Evolutionary conservation across 2,797 vertebrate species (phyloP), one percentile per base, ranked within the genome.

Genomic region (Corythornis leucogaster): DNA sequence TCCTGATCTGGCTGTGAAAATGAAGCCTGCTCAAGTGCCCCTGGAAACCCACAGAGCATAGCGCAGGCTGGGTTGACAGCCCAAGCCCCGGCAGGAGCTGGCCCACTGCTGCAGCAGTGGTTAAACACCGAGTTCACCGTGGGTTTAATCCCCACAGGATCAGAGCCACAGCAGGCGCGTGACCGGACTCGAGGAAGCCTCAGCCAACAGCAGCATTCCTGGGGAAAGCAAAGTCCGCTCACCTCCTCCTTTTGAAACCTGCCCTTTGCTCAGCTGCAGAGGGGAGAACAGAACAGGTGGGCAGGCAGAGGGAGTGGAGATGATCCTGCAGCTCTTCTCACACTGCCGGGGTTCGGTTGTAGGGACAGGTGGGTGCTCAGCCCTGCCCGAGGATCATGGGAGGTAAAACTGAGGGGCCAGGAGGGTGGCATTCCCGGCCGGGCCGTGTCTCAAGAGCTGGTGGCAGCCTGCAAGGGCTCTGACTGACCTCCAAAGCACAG

Each of bases 181-280:
- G 69, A 93, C 75, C 4, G 1, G 28, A 17, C 42, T 9, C 12
- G 8, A 68, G 87, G 87, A 89, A 89, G 81, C 63, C 84, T 46
- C 42, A 2, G 40, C 86, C 12, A 5, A n/a, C 61, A 35, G 22
- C 1, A 0, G 85, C 86, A 84, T 94, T 94, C 85, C 85, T 76
- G 53, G 8, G 54, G 57, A 38, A 90, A 84, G 45, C 94, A 94
- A 96, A 95, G 95, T 93, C 92, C 93, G 0, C 77, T 62, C 22
- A 16, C 51, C 59, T 54, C n/a, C 42, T 53, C 54, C 2, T 92
- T 74, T 81, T 59, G 94, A 84, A 96, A 94, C 88, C 58, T 61
- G 95, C 87, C 48, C 94, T 96, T 96, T 93, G 94, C 64, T 84
- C 94, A 8, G 35, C 8, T 5, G 28, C 8, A 6, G 74, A 53